Percentiles rank a stretch among this genome's conserved stretches.
These are phyloP conservation scores for Nothoprocta perdicaria DNA, from an alignment of 2,113 vertebrate genomes.

Conservation along the genomic window DNA sequence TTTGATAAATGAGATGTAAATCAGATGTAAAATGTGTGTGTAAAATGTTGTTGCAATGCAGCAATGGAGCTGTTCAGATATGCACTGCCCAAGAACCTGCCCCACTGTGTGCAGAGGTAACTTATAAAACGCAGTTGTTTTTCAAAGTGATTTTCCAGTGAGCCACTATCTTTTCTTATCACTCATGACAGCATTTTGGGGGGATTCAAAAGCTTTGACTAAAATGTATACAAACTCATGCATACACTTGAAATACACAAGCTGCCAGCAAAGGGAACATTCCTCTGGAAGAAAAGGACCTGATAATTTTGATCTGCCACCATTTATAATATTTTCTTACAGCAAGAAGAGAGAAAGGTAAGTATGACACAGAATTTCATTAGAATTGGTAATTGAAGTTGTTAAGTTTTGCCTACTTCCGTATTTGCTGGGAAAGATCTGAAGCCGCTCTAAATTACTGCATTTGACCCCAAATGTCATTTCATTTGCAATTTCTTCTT, in stretches of 20 bases:
- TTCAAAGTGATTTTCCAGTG: slow-evolving; percentile 3
- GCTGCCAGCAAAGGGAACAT: background rate
- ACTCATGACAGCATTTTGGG: background rate
- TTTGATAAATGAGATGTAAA: background rate
- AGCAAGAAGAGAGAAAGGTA: slow-evolving; percentile 16
- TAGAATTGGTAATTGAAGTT: slow-evolving; percentile 47
- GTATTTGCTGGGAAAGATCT: slow-evolving; percentile 16
- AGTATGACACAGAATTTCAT: slow-evolving; percentile 29
- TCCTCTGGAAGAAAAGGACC: background rate
- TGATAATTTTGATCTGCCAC: slow-evolving; percentile 41
- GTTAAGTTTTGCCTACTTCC: slow-evolving; percentile 26
- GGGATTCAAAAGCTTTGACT: background rate
- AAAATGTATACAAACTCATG: background rate
- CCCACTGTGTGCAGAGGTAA: background rate
- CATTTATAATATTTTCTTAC: slow-evolving; percentile 38
- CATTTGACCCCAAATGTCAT: slow-evolving; percentile 48
- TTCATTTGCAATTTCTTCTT: slow-evolving; percentile 35
- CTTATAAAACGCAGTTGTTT: background rate
- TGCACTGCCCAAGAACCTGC: background rate
- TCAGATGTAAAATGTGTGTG: no score
- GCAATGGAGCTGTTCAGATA: background rate
- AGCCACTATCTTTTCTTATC: slow-evolving; percentile 41
- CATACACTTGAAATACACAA: background rate
- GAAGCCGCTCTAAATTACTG: slow-evolving; percentile 1
- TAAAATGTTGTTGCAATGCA: background rate